A percentile compares a stretch with the other conserved stretches of the same genome.
These are phyloP conservation scores for Labeo catla DNA, from an alignment of 2,113 vertebrate species.

Conservation along the genomic window DNA sequence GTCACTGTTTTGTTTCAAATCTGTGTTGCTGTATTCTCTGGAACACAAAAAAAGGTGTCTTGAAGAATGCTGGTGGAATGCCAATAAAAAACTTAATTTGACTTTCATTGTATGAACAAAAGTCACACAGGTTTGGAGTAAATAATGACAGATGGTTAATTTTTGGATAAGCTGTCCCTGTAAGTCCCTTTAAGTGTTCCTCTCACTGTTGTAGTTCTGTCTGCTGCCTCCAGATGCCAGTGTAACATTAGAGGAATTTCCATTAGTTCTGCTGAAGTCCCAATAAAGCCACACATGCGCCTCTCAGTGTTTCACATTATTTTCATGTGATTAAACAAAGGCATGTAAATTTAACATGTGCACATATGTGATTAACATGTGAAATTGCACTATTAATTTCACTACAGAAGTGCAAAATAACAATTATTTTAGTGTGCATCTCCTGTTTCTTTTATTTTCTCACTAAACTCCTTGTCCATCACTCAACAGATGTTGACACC, in stretches of 20 bases:
- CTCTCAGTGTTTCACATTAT: neutral
- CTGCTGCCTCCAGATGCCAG: constrained; percentile 42
- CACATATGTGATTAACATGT: neutral
- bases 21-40: neutral
- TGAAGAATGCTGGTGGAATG: neutral
- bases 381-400: neutral
- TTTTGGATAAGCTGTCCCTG: neutral
- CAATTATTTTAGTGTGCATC: neutral
- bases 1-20: neutral
- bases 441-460: neutral
- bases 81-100: too few species aligned
- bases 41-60: neutral
- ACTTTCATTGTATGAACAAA: neutral
- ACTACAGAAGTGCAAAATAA: neutral
- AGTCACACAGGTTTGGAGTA: neutral
- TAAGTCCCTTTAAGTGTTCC: neutral
- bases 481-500: neutral
- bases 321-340: neutral
- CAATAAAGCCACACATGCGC: neutral
- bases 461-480: neutral
- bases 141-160: neutral
- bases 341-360: neutral
- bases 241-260: neutral
- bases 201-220: neutral
- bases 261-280: neutral